Base-by-base conservation (phyloP, 2,888 invertebrate species). In the Erannis defoliaria region DNA sequence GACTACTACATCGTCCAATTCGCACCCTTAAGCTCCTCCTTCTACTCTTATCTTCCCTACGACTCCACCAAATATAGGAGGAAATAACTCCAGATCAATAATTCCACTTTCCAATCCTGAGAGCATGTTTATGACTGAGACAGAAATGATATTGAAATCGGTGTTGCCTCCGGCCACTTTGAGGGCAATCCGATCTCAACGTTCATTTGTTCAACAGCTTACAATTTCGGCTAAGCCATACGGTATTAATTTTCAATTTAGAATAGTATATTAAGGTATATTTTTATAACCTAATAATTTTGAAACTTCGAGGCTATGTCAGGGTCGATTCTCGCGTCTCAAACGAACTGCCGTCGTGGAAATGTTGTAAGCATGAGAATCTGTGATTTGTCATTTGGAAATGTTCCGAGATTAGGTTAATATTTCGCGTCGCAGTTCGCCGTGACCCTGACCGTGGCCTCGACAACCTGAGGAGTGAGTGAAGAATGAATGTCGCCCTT, bases 1-100 rank as follows among this genome's bases (percentile, higher is more conserved):
- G 94, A 95, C 84, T 94, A 94, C 91, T 95, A 95, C 89, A 89
- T 90, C 83, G 89, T 96, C 90, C 94, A 94, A 78, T 94, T 94
- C 79, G 94, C 94, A 83, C 96, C 96, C 79, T 93, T 96, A 73
- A 96, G 95, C 89, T 95, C 95, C 85, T 94, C 94, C 81, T 96
- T 96, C 90, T 96, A 96, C 86, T 96, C 96, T 79, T 95, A 95
- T 82, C 91, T 95, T 76, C 94, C 94, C 70, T 93, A 93, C 70
- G 94, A 95, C 75, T 91, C 93, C 76, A 88, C 93, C 64, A 93
- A 86, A 74, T 93, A 90, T 72, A 85, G 85, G 74, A 88, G 85
- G 76, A 86, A 90, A 77, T 90, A 82, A 87, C 55, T 55, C 69
- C 61, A 37, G 1, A 45, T 63, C 67, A 60, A 68, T 1, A 46